Conservation (phyloP, 2,797 vertebrate genomes). For the Coracias cyanogaster region DNA sequence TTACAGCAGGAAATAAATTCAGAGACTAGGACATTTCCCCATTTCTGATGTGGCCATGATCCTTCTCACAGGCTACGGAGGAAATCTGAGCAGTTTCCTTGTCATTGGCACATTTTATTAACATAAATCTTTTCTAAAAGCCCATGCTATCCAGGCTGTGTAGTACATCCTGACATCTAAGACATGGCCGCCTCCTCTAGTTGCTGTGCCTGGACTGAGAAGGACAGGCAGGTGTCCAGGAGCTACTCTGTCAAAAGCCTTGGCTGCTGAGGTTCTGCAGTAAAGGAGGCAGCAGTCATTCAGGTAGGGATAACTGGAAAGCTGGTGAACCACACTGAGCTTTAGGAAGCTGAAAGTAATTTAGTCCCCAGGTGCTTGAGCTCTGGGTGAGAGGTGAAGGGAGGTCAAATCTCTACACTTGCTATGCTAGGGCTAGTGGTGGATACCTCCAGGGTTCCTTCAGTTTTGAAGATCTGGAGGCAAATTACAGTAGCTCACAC, state of each 20-base stretch:
- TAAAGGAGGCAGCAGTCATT: neutral
- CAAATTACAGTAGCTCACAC: neutral
- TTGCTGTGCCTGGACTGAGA: neutral
- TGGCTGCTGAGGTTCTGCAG: neutral
- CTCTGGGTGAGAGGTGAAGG: neutral
- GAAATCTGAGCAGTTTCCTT: neutral
- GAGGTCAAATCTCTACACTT: neutral
- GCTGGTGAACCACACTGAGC: neutral
- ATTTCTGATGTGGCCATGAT: neutral
- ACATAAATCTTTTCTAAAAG: neutral
- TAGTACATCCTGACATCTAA: neutral
- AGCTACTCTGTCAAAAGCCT: neutral
- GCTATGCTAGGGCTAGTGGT: neutral
- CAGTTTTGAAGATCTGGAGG: neutral
- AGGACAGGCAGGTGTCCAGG: neutral
- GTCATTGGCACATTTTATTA: neutral
- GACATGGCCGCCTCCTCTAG: rapidly evolving
- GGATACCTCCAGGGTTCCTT: neutral
- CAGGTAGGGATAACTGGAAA: neutral
- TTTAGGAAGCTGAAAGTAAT: neutral
- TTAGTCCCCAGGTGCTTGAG: neutral
- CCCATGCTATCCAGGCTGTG: neutral
- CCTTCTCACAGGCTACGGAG: neutral
- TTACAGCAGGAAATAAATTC: neutral
- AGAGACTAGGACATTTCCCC: neutral